Evolutionary conservation across 2,113 vertebrate genomes (phyloP), one percentile per base, ranked within the genome.

Genomic region (Acrocephalus kingi): DNA sequence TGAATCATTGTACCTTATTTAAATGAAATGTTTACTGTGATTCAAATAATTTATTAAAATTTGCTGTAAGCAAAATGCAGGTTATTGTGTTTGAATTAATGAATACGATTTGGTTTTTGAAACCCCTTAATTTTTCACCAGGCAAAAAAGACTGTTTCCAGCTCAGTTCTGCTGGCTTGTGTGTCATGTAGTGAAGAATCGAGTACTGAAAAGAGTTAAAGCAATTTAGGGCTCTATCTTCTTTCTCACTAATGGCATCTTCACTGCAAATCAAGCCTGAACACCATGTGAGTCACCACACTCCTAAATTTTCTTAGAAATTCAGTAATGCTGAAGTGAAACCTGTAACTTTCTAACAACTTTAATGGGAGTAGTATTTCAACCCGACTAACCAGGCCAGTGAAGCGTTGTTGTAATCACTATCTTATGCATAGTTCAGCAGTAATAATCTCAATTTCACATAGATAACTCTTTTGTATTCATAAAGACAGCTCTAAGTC

Each of bases 391-490:
- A 67, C n/a, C 2, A 9, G 77, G 24, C 55, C 39, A 68, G 39
- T 33, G 33, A 87, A 61, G 25, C 27, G 28, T 68, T 89, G 45
- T 25, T 13, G 7, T 31, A 72, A 76, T 51, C 61, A 84, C 45
- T 62, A 41, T 13, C 5, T 87, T 67, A 72, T 64, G 45, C 41
- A 69, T 64, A 75, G 52, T 87, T 89, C 81, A 72, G 61, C 74
- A 87, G 56, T 82, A 87, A 78, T 61, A 75, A 84, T 89, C 90
- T 91, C 73, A 82, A 56, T 91, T 94, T 52, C 54, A 61, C 59
- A n/a, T 4, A 54, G 31, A 81, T 81, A 91, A 91, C 43, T 20
- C 52, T 79, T 87, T 61, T 87, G 45, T 67, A 31, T 82, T 82
- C 74, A 59, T 71, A 72, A 91, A 81, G 82, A 75, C 23, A 91